Conservation (phyloP, 1,140 invertebrate species). For the Nasonia vitripennis region DNA sequence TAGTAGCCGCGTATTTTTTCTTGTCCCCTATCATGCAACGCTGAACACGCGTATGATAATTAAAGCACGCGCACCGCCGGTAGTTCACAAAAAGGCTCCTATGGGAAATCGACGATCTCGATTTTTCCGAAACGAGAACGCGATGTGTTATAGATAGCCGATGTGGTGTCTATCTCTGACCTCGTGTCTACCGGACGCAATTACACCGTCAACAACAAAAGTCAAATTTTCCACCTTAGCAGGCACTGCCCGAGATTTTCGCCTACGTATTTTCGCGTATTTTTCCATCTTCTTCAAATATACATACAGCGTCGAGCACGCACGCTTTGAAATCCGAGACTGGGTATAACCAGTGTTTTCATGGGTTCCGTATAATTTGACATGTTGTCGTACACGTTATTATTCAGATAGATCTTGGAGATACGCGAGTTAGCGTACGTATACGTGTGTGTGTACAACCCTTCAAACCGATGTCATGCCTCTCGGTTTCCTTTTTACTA, state of each 20-base stretch:
- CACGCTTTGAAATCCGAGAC: slow-evolving; percentile 57
- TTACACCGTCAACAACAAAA: neutral
- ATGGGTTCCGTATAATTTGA: slow-evolving; percentile 74
- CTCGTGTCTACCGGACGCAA: neutral
- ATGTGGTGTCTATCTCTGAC: neutral
- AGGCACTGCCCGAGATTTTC: too few species aligned
- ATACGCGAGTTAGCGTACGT: slow-evolving; percentile 62
- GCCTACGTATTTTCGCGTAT: too few species aligned
- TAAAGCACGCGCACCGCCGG: neutral
- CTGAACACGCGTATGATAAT: neutral
- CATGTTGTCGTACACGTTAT: slow-evolving; percentile 76
- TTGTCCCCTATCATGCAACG: neutral
- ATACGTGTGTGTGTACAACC: neutral
- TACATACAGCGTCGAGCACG: slow-evolving; percentile 51
- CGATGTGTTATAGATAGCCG: slow-evolving; percentile 1
- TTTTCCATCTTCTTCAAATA: neutral
- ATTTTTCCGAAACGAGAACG: slow-evolving; percentile 27
- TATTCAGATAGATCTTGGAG: slow-evolving; percentile 75
- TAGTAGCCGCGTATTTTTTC: neutral
- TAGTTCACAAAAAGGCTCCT: neutral
- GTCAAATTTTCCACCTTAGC: too few species aligned
- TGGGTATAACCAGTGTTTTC: slow-evolving; percentile 60
- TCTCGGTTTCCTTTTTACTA: neutral
- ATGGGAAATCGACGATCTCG: slow-evolving; percentile 24
- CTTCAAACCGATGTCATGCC: slow-evolving; percentile 21